A percentile compares a stretch with the other conserved stretches of the same genome.
These are phyloP conservation scores for Drosophila koepferae DNA, from an alignment of 2,888 invertebrate genomes.

Conservation along the genomic window DNA sequence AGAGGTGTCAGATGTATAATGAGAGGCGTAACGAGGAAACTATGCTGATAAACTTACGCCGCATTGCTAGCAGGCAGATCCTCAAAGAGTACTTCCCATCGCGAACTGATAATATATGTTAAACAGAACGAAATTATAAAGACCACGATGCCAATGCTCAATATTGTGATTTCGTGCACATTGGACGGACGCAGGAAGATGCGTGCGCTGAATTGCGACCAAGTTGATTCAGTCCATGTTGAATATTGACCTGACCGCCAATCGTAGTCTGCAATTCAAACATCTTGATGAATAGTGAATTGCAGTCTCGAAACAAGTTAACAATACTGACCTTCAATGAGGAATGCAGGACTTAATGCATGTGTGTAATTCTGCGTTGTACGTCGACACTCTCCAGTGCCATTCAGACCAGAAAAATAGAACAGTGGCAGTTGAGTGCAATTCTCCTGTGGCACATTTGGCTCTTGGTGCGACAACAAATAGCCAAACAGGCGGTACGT, in stretches of 20 bases:
- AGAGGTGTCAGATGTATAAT: slow-evolving; percentile 19
- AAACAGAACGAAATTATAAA: slow-evolving; percentile 84
- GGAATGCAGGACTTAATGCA: slow-evolving; percentile 94
- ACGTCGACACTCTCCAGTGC: slow-evolving; percentile 89
- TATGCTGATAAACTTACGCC: slow-evolving; percentile 79
- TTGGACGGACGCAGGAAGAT: slow-evolving; percentile 90
- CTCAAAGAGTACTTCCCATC: slow-evolving; percentile 84
- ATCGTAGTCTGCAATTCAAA: slow-evolving; percentile 88
- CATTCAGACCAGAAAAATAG: slow-evolving; percentile 89
- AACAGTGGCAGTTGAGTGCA: slow-evolving; percentile 85
- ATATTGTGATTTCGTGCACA: slow-evolving; percentile 82
- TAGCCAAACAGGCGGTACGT: slow-evolving; percentile 84
- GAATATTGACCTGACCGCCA: slow-evolving; percentile 92
- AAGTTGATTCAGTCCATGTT: slow-evolving; percentile 95
- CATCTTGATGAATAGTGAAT: background rate
- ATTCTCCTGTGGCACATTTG: slow-evolving; percentile 83
- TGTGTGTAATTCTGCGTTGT: slow-evolving; percentile 90
- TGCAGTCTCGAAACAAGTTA: background rate
- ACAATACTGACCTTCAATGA: slow-evolving; percentile 87
- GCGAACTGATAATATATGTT: slow-evolving; percentile 83
- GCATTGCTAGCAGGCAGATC: slow-evolving; percentile 80
- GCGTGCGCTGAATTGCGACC: slow-evolving; percentile 90
- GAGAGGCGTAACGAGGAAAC: background rate
- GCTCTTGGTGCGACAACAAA: slow-evolving; percentile 74
- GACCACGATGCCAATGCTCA: slow-evolving; percentile 83